phyloP scores from a whole-genome alignment of 2,888 invertebrate species.

The Lingula anatina region DNA sequence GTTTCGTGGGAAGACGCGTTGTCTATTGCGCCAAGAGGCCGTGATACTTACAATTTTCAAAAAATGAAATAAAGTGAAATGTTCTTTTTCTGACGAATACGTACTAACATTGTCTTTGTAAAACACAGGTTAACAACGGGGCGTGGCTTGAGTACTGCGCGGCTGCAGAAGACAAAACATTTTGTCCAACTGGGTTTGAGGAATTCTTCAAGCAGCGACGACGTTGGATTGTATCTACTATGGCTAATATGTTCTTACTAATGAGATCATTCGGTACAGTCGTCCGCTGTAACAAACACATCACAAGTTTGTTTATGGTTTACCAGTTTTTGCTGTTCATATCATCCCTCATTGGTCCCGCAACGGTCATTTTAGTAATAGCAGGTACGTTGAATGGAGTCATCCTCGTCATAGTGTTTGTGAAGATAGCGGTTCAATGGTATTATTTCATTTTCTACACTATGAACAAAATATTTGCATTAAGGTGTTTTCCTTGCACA shows the following conservation, averaged over 20 bases:
- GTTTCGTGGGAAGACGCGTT: too few relatives aligned
- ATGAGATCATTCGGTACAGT: constrained; percentile 25
- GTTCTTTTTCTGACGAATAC: too few relatives aligned
- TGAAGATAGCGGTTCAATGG: too few relatives aligned
- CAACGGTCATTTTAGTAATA: constrained; percentile 31
- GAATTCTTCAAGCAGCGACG: constrained; percentile 45
- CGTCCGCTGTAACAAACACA: constrained; percentile 25
- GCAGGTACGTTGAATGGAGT: constrained; percentile 30
- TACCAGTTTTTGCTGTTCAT: constrained; percentile 36
- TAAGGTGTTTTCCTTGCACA: too few relatives aligned
- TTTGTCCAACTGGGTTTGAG: constrained; percentile 41
- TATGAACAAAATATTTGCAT: too few relatives aligned
- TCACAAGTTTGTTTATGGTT: constrained; percentile 31
- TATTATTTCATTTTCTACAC: too few relatives aligned
- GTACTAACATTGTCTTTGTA: too few relatives aligned
- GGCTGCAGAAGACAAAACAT: constrained; percentile 35
- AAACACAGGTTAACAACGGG: constrained; percentile 35
- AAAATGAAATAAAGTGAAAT: too few relatives aligned
- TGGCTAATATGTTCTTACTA: constrained; percentile 34
- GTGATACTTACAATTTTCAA: too few relatives aligned
- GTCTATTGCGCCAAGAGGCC: too few relatives aligned
- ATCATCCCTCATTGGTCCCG: constrained; percentile 34
- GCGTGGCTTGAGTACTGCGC: constrained; percentile 47
- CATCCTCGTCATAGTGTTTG: too few relatives aligned
- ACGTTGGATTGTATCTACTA: constrained; percentile 41